A percentile compares a stretch with the other conserved stretches of the same genome.
These are phyloP conservation scores for Heliconius congener DNA, from an alignment of 1,140 invertebrate genomes.

Conservation along the genomic window DNA sequence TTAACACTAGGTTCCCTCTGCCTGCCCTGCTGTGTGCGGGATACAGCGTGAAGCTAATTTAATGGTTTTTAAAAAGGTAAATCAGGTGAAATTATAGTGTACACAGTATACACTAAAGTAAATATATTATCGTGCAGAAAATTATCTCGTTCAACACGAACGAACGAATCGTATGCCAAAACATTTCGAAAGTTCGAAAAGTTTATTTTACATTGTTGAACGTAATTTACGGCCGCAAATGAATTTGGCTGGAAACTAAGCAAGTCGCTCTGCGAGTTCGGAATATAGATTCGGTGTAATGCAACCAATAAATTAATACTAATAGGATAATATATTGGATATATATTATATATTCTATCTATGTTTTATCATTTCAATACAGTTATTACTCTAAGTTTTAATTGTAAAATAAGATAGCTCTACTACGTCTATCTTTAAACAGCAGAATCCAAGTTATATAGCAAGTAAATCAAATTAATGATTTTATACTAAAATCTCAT, in stretches of 20 bases:
- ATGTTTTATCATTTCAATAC: neutral
- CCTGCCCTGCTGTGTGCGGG: too few relatives aligned
- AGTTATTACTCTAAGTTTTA: neutral
- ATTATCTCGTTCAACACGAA: conserved; percentile 59
- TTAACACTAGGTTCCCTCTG: too few relatives aligned
- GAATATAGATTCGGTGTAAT: conserved; percentile 7
- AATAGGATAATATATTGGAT: neutral
- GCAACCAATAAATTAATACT: conserved; percentile 10
- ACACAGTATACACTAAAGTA: conserved; percentile 8
- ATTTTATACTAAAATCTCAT: too few relatives aligned
- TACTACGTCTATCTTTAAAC: neutral
- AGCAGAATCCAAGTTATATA: conserved; percentile 5
- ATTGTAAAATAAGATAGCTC: neutral
- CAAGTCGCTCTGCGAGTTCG: conserved; percentile 24
- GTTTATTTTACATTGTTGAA: conserved; percentile 35
- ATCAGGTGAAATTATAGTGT: conserved; percentile 62
- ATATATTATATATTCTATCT: neutral
- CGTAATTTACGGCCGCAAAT: conserved; percentile 38
- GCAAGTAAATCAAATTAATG: neutral
- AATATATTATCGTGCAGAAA: conserved; percentile 60
- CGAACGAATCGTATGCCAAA: conserved; percentile 46
- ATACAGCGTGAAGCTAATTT: too few relatives aligned
- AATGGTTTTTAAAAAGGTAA: conserved; percentile 46
- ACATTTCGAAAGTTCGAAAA: conserved; percentile 32
- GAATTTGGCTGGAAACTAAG: conserved; percentile 37